These are phyloP conservation scores for Lepisosteus osseus DNA, from an alignment of 2,113 vertebrate genomes.

Conservation along the genomic window DNA sequence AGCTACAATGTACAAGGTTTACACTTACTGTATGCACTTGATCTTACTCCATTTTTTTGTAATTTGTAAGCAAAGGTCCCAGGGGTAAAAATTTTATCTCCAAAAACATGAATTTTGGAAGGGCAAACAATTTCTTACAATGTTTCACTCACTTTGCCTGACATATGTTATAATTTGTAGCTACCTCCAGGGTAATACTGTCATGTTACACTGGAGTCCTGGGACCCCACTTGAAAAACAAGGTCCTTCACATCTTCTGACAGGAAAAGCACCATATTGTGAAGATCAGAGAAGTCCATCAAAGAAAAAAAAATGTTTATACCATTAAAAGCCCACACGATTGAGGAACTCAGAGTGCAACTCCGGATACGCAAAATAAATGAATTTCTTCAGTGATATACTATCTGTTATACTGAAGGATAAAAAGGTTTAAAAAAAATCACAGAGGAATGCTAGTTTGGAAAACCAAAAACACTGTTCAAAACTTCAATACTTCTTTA, in stretches of 20 bases:
- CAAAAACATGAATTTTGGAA: no score
- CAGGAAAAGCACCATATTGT: constrained; percentile 37
- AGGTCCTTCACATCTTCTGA: constrained; percentile 33
- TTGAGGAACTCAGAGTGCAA: no score
- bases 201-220: constrained; percentile 19
- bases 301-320: constrained; percentile 19
- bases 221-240: constrained; percentile 28
- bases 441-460: neutral
- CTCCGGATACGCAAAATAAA: no score
- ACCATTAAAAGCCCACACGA: constrained; percentile 21
- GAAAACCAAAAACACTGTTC: constrained; percentile 24
- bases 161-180: constrained; percentile 20
- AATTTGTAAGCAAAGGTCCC: no score
- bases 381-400: no score
- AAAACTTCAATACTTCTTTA: neutral
- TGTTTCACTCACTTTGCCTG: neutral
- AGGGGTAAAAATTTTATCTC: no score
- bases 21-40: no score
- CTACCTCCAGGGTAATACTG: constrained; percentile 25
- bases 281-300: constrained; percentile 20
- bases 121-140: no score
- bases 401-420: no score
- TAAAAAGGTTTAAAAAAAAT: no score
- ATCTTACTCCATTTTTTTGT: no score
- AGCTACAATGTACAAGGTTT: no score